These are phyloP conservation scores for Ectobius pallidus DNA, from an alignment of 2,888 invertebrate species.

Conservation along the genomic window DNA sequence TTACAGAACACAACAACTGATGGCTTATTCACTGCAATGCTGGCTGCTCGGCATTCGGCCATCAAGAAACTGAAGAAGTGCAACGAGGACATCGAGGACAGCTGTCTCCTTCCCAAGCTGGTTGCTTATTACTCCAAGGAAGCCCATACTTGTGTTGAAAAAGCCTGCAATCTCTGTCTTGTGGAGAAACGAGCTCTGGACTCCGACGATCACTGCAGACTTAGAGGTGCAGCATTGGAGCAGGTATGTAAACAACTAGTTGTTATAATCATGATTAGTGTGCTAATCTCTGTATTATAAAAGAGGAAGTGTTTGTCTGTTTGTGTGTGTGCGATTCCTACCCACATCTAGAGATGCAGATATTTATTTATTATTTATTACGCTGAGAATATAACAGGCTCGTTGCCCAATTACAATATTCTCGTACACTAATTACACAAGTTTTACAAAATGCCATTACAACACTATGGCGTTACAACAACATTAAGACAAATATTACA, in stretches of 20 bases:
- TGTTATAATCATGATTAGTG: too few species aligned
- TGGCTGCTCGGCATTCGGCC: slow-evolving; percentile 74
- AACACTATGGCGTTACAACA: too few species aligned
- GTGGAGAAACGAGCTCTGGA: slow-evolving; percentile 74
- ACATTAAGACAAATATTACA: too few species aligned
- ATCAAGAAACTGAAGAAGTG: slow-evolving; percentile 67
- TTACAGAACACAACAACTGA: slow-evolving; percentile 77
- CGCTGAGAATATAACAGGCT: too few species aligned
- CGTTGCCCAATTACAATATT: too few species aligned
- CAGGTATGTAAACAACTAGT: slow-evolving; percentile 52
- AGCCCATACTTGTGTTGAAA: slow-evolving; percentile 78
- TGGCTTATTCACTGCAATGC: slow-evolving; percentile 76
- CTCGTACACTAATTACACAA: too few species aligned
- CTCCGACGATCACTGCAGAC: slow-evolving; percentile 68
- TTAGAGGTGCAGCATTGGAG: slow-evolving; percentile 67
- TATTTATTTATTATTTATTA: too few species aligned
- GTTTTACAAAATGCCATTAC: too few species aligned
- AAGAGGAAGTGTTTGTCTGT: too few species aligned
- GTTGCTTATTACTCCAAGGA: slow-evolving; percentile 77
- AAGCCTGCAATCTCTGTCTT: slow-evolving; percentile 77
- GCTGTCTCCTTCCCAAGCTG: slow-evolving; percentile 69
- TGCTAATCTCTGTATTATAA: too few species aligned
- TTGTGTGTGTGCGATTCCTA: too few species aligned
- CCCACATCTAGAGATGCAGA: too few species aligned
- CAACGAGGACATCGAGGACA: slow-evolving; percentile 51